Evolutionary conservation across 2,113 vertebrate genomes (phyloP), one percentile per base, ranked within the genome.

Genomic region (Lates calcarifer): DNA sequence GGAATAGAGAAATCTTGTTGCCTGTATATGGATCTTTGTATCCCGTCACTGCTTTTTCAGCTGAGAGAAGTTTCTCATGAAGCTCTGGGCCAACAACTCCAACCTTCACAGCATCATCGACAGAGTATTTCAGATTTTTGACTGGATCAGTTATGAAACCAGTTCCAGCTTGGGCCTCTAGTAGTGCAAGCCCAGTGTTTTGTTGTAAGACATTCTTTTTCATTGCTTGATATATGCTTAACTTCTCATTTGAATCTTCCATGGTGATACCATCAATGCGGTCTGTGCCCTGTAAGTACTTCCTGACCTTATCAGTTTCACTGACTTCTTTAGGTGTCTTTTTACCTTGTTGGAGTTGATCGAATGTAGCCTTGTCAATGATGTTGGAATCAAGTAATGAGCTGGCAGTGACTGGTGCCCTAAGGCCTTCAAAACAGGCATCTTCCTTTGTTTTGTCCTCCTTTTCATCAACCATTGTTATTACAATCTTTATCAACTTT

Each of bases 131-230:
- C 81, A 91, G 91, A 63, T 96, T 96, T 37, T 86, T 95, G 37
- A 93, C 78, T 0, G 97, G 97, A 86, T 99, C 96, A 0, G 96
- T 80, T 39, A 99, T 90, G 77, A 96, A 98, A 6, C 98, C 98
- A 0, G 96, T 98, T n/a, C 96, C 97, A 0, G 98, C 98, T 92
- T 99, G 98, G 0, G 98, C 98, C 74, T 99, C 97, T 1, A 99
- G 92, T 5, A 99, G 94, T 0, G 95, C 77, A 0, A 96, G 85
- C 0, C 96, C 97, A 0, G 97, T 98, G 77, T 95, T 93, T 24
- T 94, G 92, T 71, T 94, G 94, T 60, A 99, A 88, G 76, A 97
- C 68, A 64, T 96, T 96, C 9, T 95, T 96, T 89, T 92, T 96
- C 95, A 99, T 97, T 71, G 98, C 98, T 91, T 98, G 94, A 0